These are phyloP conservation scores for Podarcis raffonei DNA, from an alignment of 2,113 vertebrate species.

Conservation along the genomic window DNA sequence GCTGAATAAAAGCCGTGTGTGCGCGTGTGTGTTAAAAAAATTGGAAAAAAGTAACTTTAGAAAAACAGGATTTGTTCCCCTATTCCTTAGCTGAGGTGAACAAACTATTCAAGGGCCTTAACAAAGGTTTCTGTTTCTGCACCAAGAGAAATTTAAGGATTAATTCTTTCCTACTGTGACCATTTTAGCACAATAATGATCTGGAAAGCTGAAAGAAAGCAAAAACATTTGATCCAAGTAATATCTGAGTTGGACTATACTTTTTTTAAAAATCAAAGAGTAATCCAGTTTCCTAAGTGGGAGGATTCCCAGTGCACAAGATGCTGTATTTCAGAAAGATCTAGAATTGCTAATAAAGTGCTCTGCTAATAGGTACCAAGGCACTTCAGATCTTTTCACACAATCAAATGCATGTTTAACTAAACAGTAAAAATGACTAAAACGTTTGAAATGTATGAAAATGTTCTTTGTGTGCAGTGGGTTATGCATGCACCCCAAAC, in stretches of 20 bases:
- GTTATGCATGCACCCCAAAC: background rate
- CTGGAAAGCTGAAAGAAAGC: constrained; percentile 47
- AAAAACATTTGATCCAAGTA: constrained; percentile 31
- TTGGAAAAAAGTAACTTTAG: too few species aligned
- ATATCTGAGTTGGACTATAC: background rate
- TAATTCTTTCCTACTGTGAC: constrained; percentile 39
- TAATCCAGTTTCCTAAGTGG: background rate
- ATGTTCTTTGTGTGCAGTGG: too few species aligned
- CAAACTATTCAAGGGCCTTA: constrained; percentile 22
- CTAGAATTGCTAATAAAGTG: background rate
- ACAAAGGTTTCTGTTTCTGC: constrained; percentile 46
- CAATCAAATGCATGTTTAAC: too few species aligned
- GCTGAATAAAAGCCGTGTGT: too few species aligned
- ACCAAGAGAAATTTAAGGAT: constrained; percentile 43
- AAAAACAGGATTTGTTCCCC: constrained; percentile 6
- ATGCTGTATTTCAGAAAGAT: accelerated
- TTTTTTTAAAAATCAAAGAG: background rate
- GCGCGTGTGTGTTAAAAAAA: too few species aligned
- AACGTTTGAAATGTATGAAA: too few species aligned
- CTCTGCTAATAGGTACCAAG: background rate
- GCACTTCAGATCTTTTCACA: too few species aligned
- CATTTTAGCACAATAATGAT: constrained; percentile 31
- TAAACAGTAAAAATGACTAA: too few species aligned
- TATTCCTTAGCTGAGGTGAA: constrained; percentile 47
- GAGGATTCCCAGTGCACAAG: background rate